A percentile compares a stretch with the other conserved stretches of the same genome.
phyloP scores from a whole-genome alignment of 1,140 invertebrate species.

The Oncopeltus fasciatus region DNA sequence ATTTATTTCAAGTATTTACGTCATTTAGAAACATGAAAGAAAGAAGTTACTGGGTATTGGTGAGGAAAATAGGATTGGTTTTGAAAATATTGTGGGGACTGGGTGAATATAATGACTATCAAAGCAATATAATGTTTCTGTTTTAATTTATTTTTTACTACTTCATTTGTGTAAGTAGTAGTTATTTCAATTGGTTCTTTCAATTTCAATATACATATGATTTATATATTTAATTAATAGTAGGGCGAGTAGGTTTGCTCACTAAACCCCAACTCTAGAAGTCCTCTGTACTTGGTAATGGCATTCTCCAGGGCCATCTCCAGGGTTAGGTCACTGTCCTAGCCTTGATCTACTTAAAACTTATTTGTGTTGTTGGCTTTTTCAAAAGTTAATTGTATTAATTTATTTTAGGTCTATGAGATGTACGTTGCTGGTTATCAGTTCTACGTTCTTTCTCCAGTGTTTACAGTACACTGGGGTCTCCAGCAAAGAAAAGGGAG shows the following conservation, averaged over 20 bases:
- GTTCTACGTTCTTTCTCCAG: constrained; percentile 76
- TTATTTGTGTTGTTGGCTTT: too few relatives aligned
- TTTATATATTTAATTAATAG: too few relatives aligned
- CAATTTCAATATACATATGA: background rate
- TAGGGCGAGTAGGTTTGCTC: too few relatives aligned
- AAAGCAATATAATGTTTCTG: background rate
- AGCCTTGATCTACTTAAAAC: background rate
- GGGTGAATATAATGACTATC: too few relatives aligned
- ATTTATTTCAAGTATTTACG: too few relatives aligned
- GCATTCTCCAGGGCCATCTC: background rate
- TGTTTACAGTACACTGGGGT: constrained; percentile 83
- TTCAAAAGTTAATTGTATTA: too few relatives aligned
- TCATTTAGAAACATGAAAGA: too few relatives aligned
- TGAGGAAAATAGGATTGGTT: too few relatives aligned
- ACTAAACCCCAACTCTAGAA: too few relatives aligned
- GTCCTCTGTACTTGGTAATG: background rate
- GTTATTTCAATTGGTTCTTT: background rate
- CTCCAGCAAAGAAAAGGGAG: constrained; percentile 58
- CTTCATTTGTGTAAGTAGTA: too few relatives aligned
- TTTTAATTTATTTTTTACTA: background rate
- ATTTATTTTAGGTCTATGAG: constrained; percentile 64
- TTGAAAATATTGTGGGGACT: too few relatives aligned
- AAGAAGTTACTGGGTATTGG: too few relatives aligned
- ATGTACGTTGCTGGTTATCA: constrained; percentile 81
- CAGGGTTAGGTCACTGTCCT: background rate